A percentile compares a stretch with the other conserved stretches of the same genome.
Conservation (phyloP, 2,888 invertebrate genomes). For the Subacronicta megacephala region DNA sequence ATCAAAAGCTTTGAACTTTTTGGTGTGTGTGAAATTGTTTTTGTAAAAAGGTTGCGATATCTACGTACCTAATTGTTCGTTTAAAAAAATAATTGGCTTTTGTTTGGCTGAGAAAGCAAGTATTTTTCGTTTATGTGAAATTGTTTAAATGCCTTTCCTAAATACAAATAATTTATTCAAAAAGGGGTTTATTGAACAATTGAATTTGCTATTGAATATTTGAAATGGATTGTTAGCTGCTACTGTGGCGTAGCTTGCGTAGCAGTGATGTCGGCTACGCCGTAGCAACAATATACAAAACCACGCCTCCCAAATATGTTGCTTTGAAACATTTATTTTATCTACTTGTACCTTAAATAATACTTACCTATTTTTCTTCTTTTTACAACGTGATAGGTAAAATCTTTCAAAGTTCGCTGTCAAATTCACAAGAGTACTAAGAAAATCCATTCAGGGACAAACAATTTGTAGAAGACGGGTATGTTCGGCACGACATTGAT, state of each 20-base stretch:
- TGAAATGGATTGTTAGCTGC: constrained; percentile 5
- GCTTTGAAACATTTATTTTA: not conserved
- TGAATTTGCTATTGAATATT: too few relatives aligned
- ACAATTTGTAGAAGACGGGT: constrained; percentile 50
- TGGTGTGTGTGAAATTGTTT: constrained; percentile 14
- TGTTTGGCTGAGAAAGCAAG: too few relatives aligned
- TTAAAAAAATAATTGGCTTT: too few relatives aligned
- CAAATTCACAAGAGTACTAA: constrained; percentile 43
- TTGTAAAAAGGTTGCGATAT: constrained; percentile 11
- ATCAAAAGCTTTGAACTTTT: constrained; percentile 34
- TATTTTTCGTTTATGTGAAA: too few relatives aligned
- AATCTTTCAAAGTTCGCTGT: constrained; percentile 36
- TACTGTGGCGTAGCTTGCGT: constrained; percentile 16
- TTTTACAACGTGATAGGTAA: constrained; percentile 5
- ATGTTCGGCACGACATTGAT: constrained; percentile 59
- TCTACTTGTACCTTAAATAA: constrained; percentile 1
- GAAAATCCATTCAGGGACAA: constrained; percentile 46
- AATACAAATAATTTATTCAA: too few relatives aligned
- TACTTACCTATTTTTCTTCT: constrained; percentile 6
- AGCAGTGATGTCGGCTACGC: constrained; percentile 12
- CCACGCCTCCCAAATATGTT: not conserved
- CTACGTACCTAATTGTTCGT: not conserved
- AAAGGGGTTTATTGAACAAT: too few relatives aligned
- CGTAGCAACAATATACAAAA: constrained; percentile 16
- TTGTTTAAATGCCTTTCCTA: too few relatives aligned